A percentile compares a stretch with the other conserved stretches of the same genome.
Evolutionary conservation across 2,113 vertebrate species (phyloP).

Genomic region (Panthera tigris): DNA sequence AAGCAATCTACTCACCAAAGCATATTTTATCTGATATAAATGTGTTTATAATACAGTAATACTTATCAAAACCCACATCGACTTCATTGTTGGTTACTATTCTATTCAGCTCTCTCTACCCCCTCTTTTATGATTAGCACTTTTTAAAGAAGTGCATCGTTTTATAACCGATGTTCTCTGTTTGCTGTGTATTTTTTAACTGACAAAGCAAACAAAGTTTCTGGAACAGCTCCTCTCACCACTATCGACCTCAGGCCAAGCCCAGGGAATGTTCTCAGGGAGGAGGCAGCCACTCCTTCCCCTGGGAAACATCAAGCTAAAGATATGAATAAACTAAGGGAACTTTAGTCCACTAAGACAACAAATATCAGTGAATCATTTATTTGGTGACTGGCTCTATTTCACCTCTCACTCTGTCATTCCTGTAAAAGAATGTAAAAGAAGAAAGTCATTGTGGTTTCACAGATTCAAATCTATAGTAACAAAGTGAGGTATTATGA

Average conservation of each 20-base stretch:
- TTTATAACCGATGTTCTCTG: slow-evolving; percentile 71
- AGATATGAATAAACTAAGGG: neutral
- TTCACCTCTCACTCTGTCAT: neutral
- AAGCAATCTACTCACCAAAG: slow-evolving; percentile 39
- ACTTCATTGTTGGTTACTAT: slow-evolving; percentile 32
- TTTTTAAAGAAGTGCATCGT: slow-evolving; percentile 6
- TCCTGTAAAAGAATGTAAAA: slow-evolving; percentile 42
- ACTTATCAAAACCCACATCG: slow-evolving; percentile 23
- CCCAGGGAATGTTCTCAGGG: neutral
- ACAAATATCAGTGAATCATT: slow-evolving; percentile 74
- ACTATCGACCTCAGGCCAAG: slow-evolving; percentile 60
- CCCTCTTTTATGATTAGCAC: slow-evolving; percentile 48
- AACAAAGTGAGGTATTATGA: neutral
- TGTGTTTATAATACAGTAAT: slow-evolving; percentile 11
- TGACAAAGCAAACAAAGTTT: slow-evolving; percentile 79
- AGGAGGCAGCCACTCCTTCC: slow-evolving; percentile 66
- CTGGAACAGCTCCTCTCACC: slow-evolving; percentile 62
- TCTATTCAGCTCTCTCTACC: slow-evolving; percentile 64
- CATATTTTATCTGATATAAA: slow-evolving; percentile 47
- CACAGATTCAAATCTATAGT: neutral
- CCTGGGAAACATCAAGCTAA: slow-evolving; percentile 49
- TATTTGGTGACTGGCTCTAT: slow-evolving; percentile 5
- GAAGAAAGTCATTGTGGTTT: neutral
- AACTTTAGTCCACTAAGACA: slow-evolving; percentile 7
- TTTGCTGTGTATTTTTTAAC: slow-evolving; percentile 76